These are phyloP conservation scores for Sphaerophoria taeniata DNA, from an alignment of 2,888 invertebrate species.

Conservation along the genomic window DNA sequence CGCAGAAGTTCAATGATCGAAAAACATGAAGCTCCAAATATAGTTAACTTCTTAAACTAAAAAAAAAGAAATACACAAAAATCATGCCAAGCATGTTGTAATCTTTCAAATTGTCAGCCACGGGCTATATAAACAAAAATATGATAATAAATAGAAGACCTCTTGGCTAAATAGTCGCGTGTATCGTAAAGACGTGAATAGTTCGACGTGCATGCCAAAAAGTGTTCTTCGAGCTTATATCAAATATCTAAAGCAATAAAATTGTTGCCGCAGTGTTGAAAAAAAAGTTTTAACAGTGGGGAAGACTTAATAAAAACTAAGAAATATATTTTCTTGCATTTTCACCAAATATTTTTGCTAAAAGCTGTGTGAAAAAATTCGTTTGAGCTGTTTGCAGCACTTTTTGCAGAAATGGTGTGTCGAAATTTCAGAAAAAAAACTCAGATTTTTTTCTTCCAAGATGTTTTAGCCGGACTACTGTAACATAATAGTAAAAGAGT, in stretches of 20 bases:
- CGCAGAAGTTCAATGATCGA: constrained; percentile 55
- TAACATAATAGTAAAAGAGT: too few relatives aligned
- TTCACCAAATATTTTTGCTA: too few relatives aligned
- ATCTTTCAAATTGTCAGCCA: constrained; percentile 63
- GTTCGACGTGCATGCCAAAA: constrained; percentile 35
- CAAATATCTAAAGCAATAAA: constrained; percentile 25
- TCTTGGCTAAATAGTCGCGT: constrained; percentile 18
- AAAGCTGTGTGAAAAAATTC: too few relatives aligned
- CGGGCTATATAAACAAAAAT: constrained; percentile 4
- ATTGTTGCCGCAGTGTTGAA: constrained; percentile 5
- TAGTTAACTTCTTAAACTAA: constrained; percentile 32
- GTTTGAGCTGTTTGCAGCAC: too few relatives aligned
- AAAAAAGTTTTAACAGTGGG: not conserved
- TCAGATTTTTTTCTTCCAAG: too few relatives aligned
- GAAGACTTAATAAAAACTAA: not conserved
- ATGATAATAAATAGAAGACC: constrained; percentile 28
- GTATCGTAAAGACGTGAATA: constrained; percentile 21
- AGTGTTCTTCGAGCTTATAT: constrained; percentile 25
- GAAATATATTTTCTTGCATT: too few relatives aligned
- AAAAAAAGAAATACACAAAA: not conserved
- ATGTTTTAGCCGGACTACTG: too few relatives aligned
- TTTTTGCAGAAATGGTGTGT: too few relatives aligned
- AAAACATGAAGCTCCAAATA: constrained; percentile 1
- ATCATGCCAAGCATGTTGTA: constrained; percentile 38
- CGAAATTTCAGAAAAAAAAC: too few relatives aligned